Base-by-base conservation (phyloP, 2,888 invertebrate genomes). In the Ischnura elegans region DNA sequence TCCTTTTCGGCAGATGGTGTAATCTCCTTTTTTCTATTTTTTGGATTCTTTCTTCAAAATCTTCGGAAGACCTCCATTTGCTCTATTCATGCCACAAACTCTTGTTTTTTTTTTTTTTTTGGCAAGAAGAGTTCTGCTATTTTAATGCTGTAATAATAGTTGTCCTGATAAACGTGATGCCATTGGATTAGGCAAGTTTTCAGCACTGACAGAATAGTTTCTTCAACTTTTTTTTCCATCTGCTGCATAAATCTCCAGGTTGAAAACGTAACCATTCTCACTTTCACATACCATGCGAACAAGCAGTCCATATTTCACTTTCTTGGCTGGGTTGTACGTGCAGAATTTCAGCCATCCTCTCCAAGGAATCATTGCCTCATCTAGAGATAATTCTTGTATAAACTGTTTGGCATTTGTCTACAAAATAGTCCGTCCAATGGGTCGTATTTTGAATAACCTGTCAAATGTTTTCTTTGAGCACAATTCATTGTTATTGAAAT, bases 401-500 rank as follows among this genome's bases (percentile, higher is more conserved):
- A 47, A 47, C 47, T 47, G 47, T 47, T 13, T 47, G 47, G 47
- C 47, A 47, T n/a, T n/a, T n/a, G n/a, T n/a, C n/a, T n/a, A n/a
- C n/a, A n/a, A n/a, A n/a, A n/a, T n/a, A n/a, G n/a, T n/a, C n/a
- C n/a, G n/a, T n/a, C n/a, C n/a, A n/a, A n/a, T n/a, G n/a, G n/a
- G n/a, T n/a, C n/a, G n/a, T n/a, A n/a, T n/a, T n/a, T n/a, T n/a
- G 21, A 93, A 93, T 84, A 93, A 87, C 6, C 3, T 90, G 47
- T 51, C 93, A 19, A 5, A 6, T 93, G 42, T 84, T 93, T 84
- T n/a, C 94, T 84, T 61, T 55, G 55, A 55, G 55, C 3, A 55
- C 55, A 55, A 55, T 55, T 55, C 55, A 55, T 55, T 61, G 61
- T 61, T 61, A 21, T 61, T 21, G 61, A 61, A 61, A 61, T 61